Base-by-base conservation (phyloP, 2,888 invertebrate genomes). In the Eledone cirrhosa region DNA sequence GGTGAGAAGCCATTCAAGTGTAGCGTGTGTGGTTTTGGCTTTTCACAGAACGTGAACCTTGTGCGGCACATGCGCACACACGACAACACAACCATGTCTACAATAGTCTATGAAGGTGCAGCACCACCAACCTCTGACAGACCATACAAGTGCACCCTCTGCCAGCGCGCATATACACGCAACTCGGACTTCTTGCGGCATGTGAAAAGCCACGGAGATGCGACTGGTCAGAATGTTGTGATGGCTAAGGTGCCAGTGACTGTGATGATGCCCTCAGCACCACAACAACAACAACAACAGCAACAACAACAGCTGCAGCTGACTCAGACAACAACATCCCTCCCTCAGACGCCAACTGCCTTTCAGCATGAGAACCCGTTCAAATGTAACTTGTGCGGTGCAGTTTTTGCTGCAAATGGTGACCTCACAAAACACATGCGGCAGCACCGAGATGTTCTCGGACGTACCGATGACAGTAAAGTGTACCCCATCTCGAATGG, bases 1-100 rank as follows among this genome's bases (percentile, higher is more conserved):
- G 76, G 76, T 14, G 76, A 76, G 48, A 76, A 76, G 24, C 41
- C 41, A 13, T 76, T 47, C 76, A 76, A 76, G 22, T 76, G 76
- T 76, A 29, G 29, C 14, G 76, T 76, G 48, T 76, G 76, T 27
- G 76, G 48, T 4, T 47, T 47, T 13, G 41, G 47, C 2, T 76
- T 76, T 24, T 33, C 76, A 22, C 76, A 76, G 22, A 27, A 48
- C 47, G 29, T 48, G 27, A 76, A 33, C 7, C 76, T 76, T 11
- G 48, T 47, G 19, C 29, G 29, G 22, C 76, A 76, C 11, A 76
- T 76, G 47, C 24, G 76, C 24, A 76, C 76, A 16, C 76, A 76
- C 41, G 33, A 72, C 22, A 33, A 72, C 72, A 41, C 72, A n/a
- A 22, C n/a, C 22, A 41, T 41, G 41, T 41, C 41, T 3, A 41